Percentiles rank a stretch among this genome's conserved stretches.
These are phyloP conservation scores for Ptiloglossa arizonensis DNA, from an alignment of 1,140 invertebrate genomes.

Conservation along the genomic window DNA sequence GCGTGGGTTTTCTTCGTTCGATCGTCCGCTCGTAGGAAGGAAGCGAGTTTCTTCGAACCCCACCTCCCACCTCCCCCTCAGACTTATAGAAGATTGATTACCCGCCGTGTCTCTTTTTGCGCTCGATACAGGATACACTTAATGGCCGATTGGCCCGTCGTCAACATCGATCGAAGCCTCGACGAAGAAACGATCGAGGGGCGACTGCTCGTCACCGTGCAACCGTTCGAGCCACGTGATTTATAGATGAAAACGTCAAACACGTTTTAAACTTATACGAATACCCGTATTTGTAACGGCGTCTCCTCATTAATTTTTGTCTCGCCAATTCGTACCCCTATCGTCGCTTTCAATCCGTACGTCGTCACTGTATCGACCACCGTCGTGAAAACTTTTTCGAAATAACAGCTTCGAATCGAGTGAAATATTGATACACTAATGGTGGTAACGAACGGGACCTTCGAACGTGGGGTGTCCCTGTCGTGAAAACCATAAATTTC, in stretches of 20 bases:
- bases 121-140: slow-evolving; percentile 57
- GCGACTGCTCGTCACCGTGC: slow-evolving; percentile 3
- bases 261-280: not conserved
- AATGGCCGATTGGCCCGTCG: slow-evolving; percentile 71
- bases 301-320: too few species aligned
- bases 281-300: too few species aligned
- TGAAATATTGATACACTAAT: too few species aligned
- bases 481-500: too few species aligned
- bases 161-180: slow-evolving; percentile 65
- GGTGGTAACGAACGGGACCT: too few species aligned
- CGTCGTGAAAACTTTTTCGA: too few species aligned
- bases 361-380: too few species aligned
- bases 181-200: slow-evolving; percentile 27
- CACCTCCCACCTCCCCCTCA: too few species aligned
- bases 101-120: slow-evolving; percentile 60
- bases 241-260: not conserved
- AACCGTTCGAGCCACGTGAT: not conserved
- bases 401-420: too few species aligned
- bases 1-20: slow-evolving; percentile 32
- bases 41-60: slow-evolving; percentile 47
- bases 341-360: too few species aligned
- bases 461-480: too few species aligned
- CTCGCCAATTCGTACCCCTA: too few species aligned
- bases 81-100: slow-evolving; percentile 75
- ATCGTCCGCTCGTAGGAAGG: slow-evolving; percentile 30